A percentile compares a stretch with the other conserved stretches of the same genome.
phyloP scores from a whole-genome alignment of 1,140 invertebrate species.

The Dryas iulia region DNA sequence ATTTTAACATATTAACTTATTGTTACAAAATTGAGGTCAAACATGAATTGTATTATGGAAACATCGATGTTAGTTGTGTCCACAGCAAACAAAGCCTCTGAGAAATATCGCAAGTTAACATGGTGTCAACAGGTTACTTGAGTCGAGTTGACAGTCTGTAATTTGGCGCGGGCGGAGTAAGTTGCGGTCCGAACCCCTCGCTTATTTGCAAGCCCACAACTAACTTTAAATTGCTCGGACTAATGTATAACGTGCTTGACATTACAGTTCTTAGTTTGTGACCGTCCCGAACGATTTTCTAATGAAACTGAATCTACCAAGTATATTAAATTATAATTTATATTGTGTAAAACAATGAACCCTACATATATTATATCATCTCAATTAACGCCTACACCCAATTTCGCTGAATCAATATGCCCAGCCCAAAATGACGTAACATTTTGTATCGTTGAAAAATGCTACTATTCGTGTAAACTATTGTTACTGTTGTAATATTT shows the following conservation, averaged over 20 bases:
- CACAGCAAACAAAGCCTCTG: slow-evolving; percentile 36
- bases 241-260: slow-evolving; percentile 60
- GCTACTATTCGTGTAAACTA: too few species aligned
- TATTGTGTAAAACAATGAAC: too few species aligned
- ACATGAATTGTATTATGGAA: background rate
- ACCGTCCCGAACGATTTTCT: slow-evolving; percentile 39
- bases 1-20: background rate
- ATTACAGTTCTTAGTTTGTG: slow-evolving; percentile 38
- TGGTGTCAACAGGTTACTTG: slow-evolving; percentile 76
- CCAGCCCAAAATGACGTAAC: background rate
- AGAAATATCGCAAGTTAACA: slow-evolving; percentile 43
- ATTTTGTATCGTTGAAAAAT: background rate
- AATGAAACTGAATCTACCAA: slow-evolving; percentile 14
- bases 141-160: slow-evolving; percentile 72
- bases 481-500: background rate
- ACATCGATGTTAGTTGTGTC: slow-evolving; percentile 21
- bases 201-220: slow-evolving; percentile 70
- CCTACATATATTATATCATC: background rate
- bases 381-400: background rate
- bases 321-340: slow-evolving; percentile 18
- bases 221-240: slow-evolving; percentile 69
- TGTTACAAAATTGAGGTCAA: background rate
- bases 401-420: background rate
- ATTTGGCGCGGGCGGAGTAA: slow-evolving; percentile 65
- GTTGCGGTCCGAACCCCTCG: slow-evolving; percentile 55